Conservation (phyloP, 2,113 vertebrate genomes). For the Callithrix jacchus region DNA sequence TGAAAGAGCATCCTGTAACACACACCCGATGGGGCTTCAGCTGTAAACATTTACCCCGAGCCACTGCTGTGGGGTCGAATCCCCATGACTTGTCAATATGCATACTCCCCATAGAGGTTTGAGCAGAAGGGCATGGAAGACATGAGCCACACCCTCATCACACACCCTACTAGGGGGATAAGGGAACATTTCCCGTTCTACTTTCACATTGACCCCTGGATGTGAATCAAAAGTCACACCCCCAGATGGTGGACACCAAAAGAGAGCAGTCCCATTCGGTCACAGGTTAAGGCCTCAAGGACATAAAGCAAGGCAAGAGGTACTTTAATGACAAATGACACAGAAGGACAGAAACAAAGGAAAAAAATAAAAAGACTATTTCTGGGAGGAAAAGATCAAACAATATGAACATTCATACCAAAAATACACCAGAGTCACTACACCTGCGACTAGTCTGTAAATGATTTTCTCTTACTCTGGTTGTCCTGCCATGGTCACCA, state of each 20-base stretch:
- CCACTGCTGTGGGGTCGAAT: no score
- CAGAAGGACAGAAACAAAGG: neutral
- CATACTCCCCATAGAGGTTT: no score
- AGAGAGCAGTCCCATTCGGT: neutral
- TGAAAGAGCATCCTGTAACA: no score
- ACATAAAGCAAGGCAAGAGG: neutral
- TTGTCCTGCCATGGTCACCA: no score
- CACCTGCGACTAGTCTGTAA: neutral
- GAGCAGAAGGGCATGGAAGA: no score
- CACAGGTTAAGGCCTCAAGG: neutral
- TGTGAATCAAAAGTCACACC: neutral
- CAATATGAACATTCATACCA: neutral
- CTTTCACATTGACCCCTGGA: neutral
- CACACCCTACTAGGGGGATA: no score
- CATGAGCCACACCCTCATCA: no score
- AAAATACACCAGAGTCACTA: neutral
- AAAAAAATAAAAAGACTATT: neutral
- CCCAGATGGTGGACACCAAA: neutral
- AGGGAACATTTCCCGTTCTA: neutral
- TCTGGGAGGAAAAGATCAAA: neutral
- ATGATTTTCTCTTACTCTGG: neutral
- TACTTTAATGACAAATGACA: neutral
- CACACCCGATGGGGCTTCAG: no score
- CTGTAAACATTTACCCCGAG: no score
- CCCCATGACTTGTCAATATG: no score